Evolutionary conservation across 1,140 invertebrate species (phyloP).

Genomic region (Aphelinus atriplicis): DNA sequence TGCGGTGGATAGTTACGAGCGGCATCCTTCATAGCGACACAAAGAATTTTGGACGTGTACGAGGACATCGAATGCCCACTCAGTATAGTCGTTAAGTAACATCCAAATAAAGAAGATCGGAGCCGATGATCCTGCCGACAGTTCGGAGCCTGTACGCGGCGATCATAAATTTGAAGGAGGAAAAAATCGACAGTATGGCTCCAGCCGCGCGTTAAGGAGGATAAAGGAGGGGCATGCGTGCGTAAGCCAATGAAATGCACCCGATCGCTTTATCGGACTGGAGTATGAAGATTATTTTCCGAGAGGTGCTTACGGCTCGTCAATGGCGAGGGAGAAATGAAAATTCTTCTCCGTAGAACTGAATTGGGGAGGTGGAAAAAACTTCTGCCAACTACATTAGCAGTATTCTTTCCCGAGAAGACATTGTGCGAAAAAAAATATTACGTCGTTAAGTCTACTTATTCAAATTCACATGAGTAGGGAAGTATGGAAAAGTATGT

Average conservation of each 20-base stretch:
- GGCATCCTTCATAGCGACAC: neutral
- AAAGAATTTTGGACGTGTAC: slow-evolving; percentile 15
- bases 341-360: no score
- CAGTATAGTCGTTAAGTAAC: slow-evolving; percentile 11
- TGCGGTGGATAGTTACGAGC: no score
- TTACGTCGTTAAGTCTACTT: no score
- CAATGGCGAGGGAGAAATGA: no score
- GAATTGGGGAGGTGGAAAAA: no score
- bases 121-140: slow-evolving; percentile 3
- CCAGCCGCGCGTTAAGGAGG: slow-evolving; percentile 32
- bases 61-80: slow-evolving; percentile 10
- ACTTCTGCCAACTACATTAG: no score
- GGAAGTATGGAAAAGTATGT: no score
- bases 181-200: slow-evolving; percentile 37
- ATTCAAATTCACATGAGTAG: no score
- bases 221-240: slow-evolving; percentile 22
- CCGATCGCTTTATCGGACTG: slow-evolving; percentile 33
- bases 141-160: neutral
- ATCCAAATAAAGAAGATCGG: slow-evolving; percentile 1
- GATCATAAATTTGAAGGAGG: slow-evolving; percentile 20
- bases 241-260: slow-evolving; percentile 41
- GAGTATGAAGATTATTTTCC: no score
- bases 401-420: no score
- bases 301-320: no score
- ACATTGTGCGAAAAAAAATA: no score